Base-by-base conservation (phyloP, 2,113 vertebrate genomes). In the Elephas maximus region DNA sequence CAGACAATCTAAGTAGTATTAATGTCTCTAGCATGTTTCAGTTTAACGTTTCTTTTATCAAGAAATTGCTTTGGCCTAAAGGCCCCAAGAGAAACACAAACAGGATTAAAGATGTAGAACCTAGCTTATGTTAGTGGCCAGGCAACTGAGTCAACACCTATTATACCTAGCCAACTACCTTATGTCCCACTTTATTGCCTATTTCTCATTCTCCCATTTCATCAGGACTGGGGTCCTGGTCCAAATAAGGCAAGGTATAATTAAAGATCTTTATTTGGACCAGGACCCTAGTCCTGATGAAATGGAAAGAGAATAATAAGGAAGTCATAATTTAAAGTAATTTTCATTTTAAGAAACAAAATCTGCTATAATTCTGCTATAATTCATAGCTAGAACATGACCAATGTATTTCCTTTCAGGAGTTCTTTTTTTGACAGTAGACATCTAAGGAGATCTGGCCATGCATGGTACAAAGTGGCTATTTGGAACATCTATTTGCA, bases 11-110 rank as follows among this genome's bases (percentile, higher is more conserved):
- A 14, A 51, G 28, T 14, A 83, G 48, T 12, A 63, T 44, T 82
- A 85, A 71, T 44, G 77, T 95, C 60, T 30, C 23, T 45, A 51
- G 30, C 21, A 71, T 48, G 93, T 76, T 89, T 69, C 23, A 91
- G 15, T 81, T 91, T 53, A 88, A 60, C 30, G 76, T 63, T 88
- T 85, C 78, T 88, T 93, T 65, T 65, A 87, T 41, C 53, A 69
- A 90, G 28, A 45, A 91, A 91, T 14, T 77, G 69, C 45, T 76
- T 80, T 93, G 85, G 33, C 10, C 73, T 91, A 57, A 71, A 86
- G 60, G 14, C 69, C 6, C 10, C 8, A 91, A 89, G 15, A 91
- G 15, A 93, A 23, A 44, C 37, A 67, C 12, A 71, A 0, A 1
- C 12, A 77, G 28, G 33, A 69, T 37, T 82, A 83, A 67, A 89